These are phyloP conservation scores for Cervus canadensis DNA, from an alignment of 2,113 vertebrate species.

Conservation along the genomic window DNA sequence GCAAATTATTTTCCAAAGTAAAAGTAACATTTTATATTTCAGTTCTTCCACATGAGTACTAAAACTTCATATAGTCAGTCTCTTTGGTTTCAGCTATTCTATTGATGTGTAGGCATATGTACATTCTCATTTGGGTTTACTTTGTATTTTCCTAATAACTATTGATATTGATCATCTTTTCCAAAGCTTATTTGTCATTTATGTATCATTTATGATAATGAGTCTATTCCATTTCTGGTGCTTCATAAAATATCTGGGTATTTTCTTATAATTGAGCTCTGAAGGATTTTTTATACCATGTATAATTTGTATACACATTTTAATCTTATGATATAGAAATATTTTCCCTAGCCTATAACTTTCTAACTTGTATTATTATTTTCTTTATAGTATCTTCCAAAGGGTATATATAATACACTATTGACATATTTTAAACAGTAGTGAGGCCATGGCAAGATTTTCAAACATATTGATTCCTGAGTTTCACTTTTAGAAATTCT, in stretches of 20 bases:
- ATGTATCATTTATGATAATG: background rate
- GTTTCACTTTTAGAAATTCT: background rate
- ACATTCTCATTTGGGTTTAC: background rate
- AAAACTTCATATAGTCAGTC: background rate
- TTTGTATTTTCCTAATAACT: background rate
- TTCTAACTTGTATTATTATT: background rate
- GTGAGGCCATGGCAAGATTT: background rate
- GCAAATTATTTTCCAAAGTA: background rate
- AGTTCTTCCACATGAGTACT: background rate
- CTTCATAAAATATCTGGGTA: background rate
- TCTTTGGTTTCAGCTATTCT: background rate
- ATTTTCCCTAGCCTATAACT: background rate
- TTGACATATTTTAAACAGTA: background rate
- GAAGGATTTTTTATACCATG: background rate
- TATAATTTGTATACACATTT: background rate
- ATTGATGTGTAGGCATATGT: background rate
- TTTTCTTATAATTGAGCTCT: background rate
- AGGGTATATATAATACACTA: background rate
- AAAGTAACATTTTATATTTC: background rate
- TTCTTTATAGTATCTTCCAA: background rate
- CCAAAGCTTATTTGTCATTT: background rate
- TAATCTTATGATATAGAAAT: background rate
- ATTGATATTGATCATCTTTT: background rate
- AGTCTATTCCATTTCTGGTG: background rate
- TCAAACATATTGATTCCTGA: background rate